These are phyloP conservation scores for Cydia fagiglandana DNA, from an alignment of 1,140 invertebrate species.

Conservation along the genomic window DNA sequence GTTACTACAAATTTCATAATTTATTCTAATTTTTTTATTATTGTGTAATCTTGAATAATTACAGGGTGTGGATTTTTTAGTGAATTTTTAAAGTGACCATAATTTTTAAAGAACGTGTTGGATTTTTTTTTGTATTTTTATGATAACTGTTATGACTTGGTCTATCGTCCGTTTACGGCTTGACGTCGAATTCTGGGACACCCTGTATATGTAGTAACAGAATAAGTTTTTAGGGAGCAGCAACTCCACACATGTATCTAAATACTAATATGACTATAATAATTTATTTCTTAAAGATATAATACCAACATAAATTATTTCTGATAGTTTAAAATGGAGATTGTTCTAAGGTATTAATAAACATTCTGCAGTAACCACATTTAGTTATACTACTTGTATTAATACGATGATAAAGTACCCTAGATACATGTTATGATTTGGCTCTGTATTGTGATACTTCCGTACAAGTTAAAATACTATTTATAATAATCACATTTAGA, in stretches of 20 bases:
- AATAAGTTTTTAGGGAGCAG: constrained; percentile 13
- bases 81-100: too few species aligned
- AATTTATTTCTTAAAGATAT: constrained; percentile 30
- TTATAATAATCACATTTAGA: constrained; percentile 27
- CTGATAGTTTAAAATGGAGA: constrained; percentile 12
- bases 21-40: too few species aligned
- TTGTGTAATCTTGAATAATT: too few species aligned
- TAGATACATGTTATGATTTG: not conserved
- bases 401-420: not conserved
- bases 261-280: constrained; percentile 3
- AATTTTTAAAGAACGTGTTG: too few species aligned
- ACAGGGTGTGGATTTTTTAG: too few species aligned
- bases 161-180: too few species aligned
- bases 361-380: not conserved
- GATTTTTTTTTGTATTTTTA: too few species aligned
- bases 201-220: constrained; percentile 12
- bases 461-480: constrained; percentile 1
- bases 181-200: too few species aligned
- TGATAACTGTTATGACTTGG: too few species aligned
- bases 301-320: not conserved
- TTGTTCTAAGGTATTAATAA: not conserved
- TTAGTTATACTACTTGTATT: not conserved
- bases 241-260: not conserved
- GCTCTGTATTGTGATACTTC: not conserved
- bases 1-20: too few species aligned